Percentiles rank a stretch among this genome's conserved stretches.
phyloP scores from a whole-genome alignment of 1,140 invertebrate species.

The Brachionus asplanchnoidis region DNA sequence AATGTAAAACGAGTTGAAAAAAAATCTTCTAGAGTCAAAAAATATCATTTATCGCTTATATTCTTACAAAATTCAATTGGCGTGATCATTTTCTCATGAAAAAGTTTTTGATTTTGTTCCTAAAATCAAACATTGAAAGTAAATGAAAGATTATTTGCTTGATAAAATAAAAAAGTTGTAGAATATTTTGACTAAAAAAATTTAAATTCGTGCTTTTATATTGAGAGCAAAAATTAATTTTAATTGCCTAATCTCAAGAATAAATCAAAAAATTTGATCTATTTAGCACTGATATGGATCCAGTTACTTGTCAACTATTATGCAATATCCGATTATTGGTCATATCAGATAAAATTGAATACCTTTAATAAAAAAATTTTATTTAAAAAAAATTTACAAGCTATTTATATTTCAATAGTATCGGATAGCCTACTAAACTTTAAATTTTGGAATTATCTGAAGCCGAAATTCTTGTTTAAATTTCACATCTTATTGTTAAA shows the following conservation, averaged over 20 bases:
- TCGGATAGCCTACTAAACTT: background rate
- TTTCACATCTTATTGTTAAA: conserved; percentile 8
- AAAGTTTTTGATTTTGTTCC: background rate
- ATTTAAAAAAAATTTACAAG: background rate
- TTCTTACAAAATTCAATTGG: too few species aligned
- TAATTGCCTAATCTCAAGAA: background rate
- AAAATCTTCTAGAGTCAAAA: background rate
- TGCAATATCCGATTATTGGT: background rate
- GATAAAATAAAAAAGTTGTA: background rate
- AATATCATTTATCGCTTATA: too few species aligned
- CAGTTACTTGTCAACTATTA: background rate
- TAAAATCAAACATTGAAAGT: background rate
- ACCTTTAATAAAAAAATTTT: background rate
- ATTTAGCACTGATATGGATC: background rate
- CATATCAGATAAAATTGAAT: background rate
- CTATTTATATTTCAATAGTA: conserved; percentile 1
- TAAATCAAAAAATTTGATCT: background rate
- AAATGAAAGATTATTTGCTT: background rate
- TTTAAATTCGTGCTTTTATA: background rate
- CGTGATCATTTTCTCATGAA: too few species aligned
- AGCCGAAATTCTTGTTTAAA: conserved; percentile 21
- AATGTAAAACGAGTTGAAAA: background rate
- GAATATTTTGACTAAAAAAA: background rate
- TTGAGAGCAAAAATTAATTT: background rate
- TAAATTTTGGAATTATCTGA: background rate